Conservation (phyloP, 2,113 vertebrate species). For the Thalassarche chlororhynchos region DNA sequence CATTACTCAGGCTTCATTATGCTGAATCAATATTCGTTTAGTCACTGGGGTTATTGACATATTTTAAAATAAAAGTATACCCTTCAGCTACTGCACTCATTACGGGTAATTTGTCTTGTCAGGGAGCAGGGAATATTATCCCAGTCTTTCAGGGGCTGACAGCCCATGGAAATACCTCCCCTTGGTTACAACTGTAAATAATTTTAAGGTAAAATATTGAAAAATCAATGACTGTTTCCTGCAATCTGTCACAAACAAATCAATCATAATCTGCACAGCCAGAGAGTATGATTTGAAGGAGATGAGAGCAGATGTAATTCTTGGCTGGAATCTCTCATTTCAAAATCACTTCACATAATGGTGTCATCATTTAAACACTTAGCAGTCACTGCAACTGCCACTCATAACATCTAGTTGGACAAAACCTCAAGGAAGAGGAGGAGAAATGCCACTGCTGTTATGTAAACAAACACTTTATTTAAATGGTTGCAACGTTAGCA, state of each 20-base stretch:
- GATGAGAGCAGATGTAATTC: constrained; percentile 86
- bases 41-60: constrained; percentile 96
- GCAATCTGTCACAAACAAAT: constrained; percentile 96
- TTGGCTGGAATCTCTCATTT: constrained; percentile 94
- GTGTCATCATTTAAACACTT: constrained; percentile 98
- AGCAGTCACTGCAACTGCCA: constrained; percentile 83
- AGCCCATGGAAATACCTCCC: constrained; percentile 87
- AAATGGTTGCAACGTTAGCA: constrained; percentile 54
- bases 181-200: constrained; percentile 96
- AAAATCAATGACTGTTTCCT: constrained; percentile 99
- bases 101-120: constrained; percentile 97
- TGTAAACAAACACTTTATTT: constrained; percentile 75
- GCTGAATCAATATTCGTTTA: constrained; percentile 98
- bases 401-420: constrained; percentile 76
- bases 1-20: constrained; percentile 96
- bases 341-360: constrained; percentile 95
- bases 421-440: constrained; percentile 73
- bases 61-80: constrained; percentile 97
- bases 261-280: constrained; percentile 92
- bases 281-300: constrained; percentile 81
- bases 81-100: constrained; percentile 92
- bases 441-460: constrained; percentile 60
- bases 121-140: constrained; percentile 89
- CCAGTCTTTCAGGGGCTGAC: constrained; percentile 86
- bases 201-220: constrained; percentile 97